A percentile compares a stretch with the other conserved stretches of the same genome.
Conservation (phyloP, 2,888 invertebrate genomes). For the Dynastes grantii region DNA sequence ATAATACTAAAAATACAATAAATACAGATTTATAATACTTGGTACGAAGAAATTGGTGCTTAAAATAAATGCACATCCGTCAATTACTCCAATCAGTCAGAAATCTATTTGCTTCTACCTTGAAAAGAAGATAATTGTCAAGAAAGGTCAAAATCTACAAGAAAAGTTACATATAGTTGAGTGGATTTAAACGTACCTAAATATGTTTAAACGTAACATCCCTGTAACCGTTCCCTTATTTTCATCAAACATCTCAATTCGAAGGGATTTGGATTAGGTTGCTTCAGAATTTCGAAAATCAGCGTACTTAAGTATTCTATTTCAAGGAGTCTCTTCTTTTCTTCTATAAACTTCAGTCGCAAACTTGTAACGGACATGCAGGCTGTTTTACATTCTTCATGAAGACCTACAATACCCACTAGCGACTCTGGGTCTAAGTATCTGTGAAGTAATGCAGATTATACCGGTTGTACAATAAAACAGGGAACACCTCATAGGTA, state of each 20-base stretch:
- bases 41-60: too few species aligned
- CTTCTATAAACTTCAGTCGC: slow-evolving; percentile 19
- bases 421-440: slow-evolving; percentile 28
- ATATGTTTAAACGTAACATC: slow-evolving; percentile 16
- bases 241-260: slow-evolving; percentile 25
- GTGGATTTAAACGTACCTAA: not conserved
- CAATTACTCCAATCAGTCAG: too few species aligned
- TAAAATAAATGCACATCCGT: too few species aligned
- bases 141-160: not conserved
- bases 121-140: too few species aligned
- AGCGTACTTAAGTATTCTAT: not conserved
- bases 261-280: slow-evolving; percentile 8
- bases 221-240: slow-evolving; percentile 28
- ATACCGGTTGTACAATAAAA: too few species aligned
- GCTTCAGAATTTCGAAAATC: not conserved
- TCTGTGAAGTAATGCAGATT: not conserved
- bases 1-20: too few species aligned
- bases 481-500: too few species aligned
- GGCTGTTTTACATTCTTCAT: slow-evolving; percentile 5
- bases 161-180: not conserved
- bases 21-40: too few species aligned
- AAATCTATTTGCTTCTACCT: too few species aligned
- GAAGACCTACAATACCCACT: slow-evolving; percentile 12
- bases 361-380: slow-evolving; percentile 17
- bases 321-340: slow-evolving; percentile 1